phyloP scores from a whole-genome alignment of 2,113 vertebrate genomes.

The Artemisiospiza belli region DNA sequence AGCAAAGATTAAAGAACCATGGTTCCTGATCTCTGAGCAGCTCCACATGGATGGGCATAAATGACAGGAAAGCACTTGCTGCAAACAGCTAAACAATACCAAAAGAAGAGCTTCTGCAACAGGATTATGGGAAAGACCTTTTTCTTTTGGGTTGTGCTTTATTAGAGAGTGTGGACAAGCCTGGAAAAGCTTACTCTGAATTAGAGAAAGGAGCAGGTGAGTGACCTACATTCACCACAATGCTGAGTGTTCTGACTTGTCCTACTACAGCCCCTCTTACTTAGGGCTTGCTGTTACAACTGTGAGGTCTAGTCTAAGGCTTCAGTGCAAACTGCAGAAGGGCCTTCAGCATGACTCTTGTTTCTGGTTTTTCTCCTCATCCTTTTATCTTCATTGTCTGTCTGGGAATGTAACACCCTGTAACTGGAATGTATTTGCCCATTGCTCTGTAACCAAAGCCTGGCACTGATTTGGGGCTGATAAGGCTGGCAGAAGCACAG shows the following conservation, averaged over 20 bases:
- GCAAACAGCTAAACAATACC: background rate
- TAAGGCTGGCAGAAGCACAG: background rate
- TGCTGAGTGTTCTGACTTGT: background rate
- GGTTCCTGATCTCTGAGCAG: background rate
- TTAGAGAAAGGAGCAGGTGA: background rate
- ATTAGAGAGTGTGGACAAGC: background rate
- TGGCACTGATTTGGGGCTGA: background rate
- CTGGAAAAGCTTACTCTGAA: background rate
- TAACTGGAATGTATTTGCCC: background rate
- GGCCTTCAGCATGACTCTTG: background rate
- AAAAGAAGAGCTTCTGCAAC: background rate
- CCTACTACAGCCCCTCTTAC: background rate
- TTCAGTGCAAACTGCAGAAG: background rate
- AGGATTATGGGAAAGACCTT: background rate
- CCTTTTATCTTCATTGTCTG: background rate
- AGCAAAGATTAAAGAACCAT: background rate
- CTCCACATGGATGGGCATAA: background rate
- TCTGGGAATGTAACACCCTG: background rate
- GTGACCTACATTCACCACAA: background rate
- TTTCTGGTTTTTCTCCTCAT: background rate
- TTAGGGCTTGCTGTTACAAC: background rate
- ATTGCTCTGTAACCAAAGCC: background rate
- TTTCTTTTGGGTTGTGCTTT: background rate
- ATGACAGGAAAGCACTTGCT: background rate
- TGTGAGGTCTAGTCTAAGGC: background rate